Evolutionary conservation across 2,797 vertebrate genomes (phyloP), one percentile per base, ranked within the genome.

Genomic region (Melanotaenia parkinsoni): DNA sequence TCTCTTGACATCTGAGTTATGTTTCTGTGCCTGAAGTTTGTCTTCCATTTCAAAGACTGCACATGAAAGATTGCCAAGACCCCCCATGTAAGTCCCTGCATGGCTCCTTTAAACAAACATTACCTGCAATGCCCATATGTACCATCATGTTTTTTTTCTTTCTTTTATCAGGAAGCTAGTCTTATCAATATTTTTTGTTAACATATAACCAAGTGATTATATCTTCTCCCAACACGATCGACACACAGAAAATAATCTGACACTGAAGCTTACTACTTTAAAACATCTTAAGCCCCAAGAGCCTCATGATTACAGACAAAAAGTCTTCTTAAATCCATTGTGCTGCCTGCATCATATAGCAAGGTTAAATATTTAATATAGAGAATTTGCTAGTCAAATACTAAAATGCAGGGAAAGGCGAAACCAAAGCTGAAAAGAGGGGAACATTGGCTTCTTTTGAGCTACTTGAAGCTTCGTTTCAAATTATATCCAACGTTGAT

Each of bases 1-100:
- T 18, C 59, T 56, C 56, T 63, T 67, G 53, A 78, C 45, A 32
- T 62, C 16, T 71, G 38, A 72, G 45, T 58, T 32, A 22, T 59
- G 24, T 32, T 51, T 32, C 59, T 1, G 1, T 61, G n/a, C 8
- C 38, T n/a, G 22, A 61, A 2, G 22, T 50, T 24, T 47, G 45
- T 61, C 56, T 63, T 20, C 62, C 35, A 5, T 47, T 14, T 22
- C 26, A 60, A 11, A 64, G 56, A 26, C 69, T 20, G 20, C 22
- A 37, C 11, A 2, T 11, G 24, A 58, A 51, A 74, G 57, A 76
- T 71, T 53, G 37, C 61, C 67, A 56, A 51, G 64, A 50, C 54
- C 57, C 26, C 26, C 22, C 40, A 33, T 24, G 12, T 32, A 20
- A 22, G 22, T 37, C 18, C 22, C 43, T 26, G 53, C 53, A 73